Percentiles rank a stretch among this genome's conserved stretches.
Evolutionary conservation across 2,888 invertebrate genomes (phyloP).

Genomic region (Tachina lurida): DNA sequence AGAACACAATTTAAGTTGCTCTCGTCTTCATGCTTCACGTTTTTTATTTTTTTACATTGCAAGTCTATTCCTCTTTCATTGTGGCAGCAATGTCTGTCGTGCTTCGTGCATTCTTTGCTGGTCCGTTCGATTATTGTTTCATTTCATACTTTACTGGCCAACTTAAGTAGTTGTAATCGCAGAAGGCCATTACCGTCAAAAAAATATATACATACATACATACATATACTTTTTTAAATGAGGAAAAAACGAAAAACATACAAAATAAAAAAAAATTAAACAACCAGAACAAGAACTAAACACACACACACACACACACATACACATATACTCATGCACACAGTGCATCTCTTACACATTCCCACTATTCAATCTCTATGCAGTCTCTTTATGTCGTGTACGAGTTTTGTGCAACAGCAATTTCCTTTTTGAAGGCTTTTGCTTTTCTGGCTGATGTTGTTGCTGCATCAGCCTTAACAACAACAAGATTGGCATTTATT

Average conservation of each 20-base stretch:
- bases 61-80: not conserved
- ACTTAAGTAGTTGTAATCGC: constrained; percentile 69
- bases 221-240: constrained; percentile 2
- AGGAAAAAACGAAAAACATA: not conserved
- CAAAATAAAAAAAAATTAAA: constrained; percentile 42
- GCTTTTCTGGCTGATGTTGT: constrained; percentile 34
- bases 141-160: constrained; percentile 63
- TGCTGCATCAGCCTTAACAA: constrained; percentile 23
- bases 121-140: constrained; percentile 33
- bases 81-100: not conserved
- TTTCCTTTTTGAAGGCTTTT: constrained; percentile 64
- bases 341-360: not conserved
- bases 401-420: constrained; percentile 43
- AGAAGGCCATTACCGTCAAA: constrained; percentile 67
- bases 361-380: too few species aligned
- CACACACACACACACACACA: constrained; percentile 5
- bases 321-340: constrained; percentile 1
- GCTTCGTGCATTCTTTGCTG: constrained; percentile 17
- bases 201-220: not conserved
- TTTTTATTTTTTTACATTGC: not conserved
- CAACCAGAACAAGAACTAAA: constrained; percentile 48
- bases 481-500: constrained; percentile 47
- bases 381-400: not conserved
- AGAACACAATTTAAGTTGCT: constrained; percentile 63
- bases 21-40: constrained; percentile 51